Evolutionary conservation across 2,888 invertebrate genomes (phyloP).

Genomic region (Emmelina monodactyla): DNA sequence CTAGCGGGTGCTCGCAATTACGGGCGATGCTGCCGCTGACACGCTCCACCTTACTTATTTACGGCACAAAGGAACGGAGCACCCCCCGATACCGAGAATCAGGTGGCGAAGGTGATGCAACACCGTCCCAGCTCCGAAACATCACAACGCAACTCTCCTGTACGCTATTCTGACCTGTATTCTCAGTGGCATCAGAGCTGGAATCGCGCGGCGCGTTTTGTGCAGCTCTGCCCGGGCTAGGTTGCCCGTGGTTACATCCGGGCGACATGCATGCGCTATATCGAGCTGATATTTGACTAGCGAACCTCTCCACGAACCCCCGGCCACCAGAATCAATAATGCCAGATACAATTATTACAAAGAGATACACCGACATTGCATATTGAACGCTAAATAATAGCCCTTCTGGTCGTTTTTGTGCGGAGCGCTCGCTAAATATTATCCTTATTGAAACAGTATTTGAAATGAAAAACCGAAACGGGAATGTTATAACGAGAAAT

Average conservation of each 20-base stretch:
- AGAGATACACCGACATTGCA: too few species aligned
- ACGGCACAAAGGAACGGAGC: conserved; percentile 24
- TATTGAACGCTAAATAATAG: too few species aligned
- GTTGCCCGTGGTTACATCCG: conserved; percentile 35
- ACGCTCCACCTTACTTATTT: conserved; percentile 25
- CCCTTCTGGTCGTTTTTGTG: too few species aligned
- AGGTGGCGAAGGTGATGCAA: conserved; percentile 18
- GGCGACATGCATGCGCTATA: conserved; percentile 16
- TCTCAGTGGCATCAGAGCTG: background rate
- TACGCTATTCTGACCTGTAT: background rate
- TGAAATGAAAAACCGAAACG: too few species aligned
- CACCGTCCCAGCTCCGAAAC: background rate
- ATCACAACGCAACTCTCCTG: background rate
- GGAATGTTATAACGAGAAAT: too few species aligned
- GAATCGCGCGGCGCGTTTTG: conserved; percentile 8
- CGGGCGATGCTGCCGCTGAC: conserved; percentile 17
- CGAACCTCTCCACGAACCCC: conserved; percentile 1
- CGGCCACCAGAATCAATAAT: background rate
- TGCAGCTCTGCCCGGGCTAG: conserved; percentile 12
- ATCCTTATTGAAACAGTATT: too few species aligned
- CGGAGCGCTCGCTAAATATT: too few species aligned
- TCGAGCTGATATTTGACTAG: conserved; percentile 11
- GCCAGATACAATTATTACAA: too few species aligned
- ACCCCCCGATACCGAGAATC: conserved; percentile 20
- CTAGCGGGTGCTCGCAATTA: conserved; percentile 24